Conservation (phyloP, 2,113 vertebrate genomes). For the Antennarius striatus region DNA sequence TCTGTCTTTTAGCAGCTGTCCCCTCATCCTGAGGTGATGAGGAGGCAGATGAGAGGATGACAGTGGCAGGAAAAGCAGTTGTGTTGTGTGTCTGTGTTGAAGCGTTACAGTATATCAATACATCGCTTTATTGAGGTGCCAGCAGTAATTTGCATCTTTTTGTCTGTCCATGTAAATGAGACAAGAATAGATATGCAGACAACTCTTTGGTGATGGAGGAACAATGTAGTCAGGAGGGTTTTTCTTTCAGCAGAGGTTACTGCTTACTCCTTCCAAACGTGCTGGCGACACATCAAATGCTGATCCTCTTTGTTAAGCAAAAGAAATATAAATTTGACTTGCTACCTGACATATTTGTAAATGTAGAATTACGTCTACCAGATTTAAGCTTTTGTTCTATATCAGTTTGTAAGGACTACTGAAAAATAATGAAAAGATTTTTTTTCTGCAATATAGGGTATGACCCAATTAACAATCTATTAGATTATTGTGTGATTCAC, state of each 20-base stretch:
- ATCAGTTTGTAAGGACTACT: too few species aligned
- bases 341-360: neutral
- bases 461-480: too few species aligned
- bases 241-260: conserved; percentile 39
- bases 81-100: conserved; percentile 19
- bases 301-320: conserved; percentile 24
- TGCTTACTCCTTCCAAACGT: conserved; percentile 24
- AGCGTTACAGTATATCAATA: conserved; percentile 70
- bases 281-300: conserved; percentile 32
- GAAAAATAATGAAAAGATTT: too few species aligned
- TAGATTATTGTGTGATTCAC: too few species aligned
- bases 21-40: conserved; percentile 19
- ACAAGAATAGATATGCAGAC: conserved; percentile 71
- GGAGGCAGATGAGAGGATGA: conserved; percentile 40
- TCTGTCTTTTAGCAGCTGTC: conserved; percentile 40
- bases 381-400: too few species aligned
- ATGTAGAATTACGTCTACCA: too few species aligned
- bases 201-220: conserved; percentile 52
- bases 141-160: conserved; percentile 69
- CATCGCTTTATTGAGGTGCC: conserved; percentile 63
- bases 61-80: conserved; percentile 41
- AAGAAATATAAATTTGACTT: conserved; percentile 18
- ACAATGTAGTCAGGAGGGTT: conserved; percentile 59
- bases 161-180: conserved; percentile 52
- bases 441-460: too few species aligned